Evolutionary conservation across 2,113 vertebrate genomes (phyloP), one percentile per base, ranked within the genome.

Genomic region (Bombycilla garrulus): DNA sequence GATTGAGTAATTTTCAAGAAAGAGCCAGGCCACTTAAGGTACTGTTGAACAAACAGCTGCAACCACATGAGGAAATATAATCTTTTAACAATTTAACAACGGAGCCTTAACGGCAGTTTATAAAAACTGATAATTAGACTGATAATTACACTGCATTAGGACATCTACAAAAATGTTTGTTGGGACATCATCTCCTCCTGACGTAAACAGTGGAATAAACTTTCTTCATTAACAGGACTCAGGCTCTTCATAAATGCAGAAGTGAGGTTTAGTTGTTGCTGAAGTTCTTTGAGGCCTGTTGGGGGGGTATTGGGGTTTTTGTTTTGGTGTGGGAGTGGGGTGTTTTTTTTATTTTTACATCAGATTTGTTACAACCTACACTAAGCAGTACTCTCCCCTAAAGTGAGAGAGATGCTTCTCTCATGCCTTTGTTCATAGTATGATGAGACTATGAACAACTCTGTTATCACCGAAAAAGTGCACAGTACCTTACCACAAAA

Each of bases 401-500:
- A 80, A 86, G 8, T 5, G 10, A 35, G 14, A 66, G 36, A 45
- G 14, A 47, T 10, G 21, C 15, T 31, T 80, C 56, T 57, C 51
- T 45, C 2, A 0, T 48, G 21, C 44, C n/a, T 65, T 38, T 64
- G 25, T 29, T 66, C 25, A 5, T 1, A 36, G 3, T 10, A 0
- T 40, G 6, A 29, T 5, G 1, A 82, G 25, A 25, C 42, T 8
- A 36, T 1, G 2, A 28, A 56, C 5, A 35, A 11, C 24, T 21
- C 36, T 36, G 9, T 1, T 17, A 20, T 29, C 58, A 57, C 1
- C 0, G 2, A 20, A 40, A 56, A 74, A 20, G 14, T 15, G 26
- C 35, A 21, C 6, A 16, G 28, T 14, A 40, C 15, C 48, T 76
- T 29, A 57, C 44, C 23, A n/a, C 62, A 76, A 71, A 81, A 38